Evolutionary conservation across 1,140 invertebrate genomes (phyloP).

Genomic region (Drosophila ironensis): DNA sequence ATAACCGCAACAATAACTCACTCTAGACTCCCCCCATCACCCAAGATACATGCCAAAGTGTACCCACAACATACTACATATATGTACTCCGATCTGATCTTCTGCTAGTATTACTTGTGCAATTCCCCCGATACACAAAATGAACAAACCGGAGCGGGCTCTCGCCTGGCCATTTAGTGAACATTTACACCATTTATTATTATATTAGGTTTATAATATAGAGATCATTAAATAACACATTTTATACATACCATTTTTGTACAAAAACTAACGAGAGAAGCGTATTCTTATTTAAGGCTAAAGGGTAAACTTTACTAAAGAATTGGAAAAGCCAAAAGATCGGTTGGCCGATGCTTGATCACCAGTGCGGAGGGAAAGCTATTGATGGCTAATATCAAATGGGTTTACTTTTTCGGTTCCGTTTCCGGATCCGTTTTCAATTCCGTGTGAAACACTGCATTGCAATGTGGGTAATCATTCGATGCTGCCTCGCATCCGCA

Average conservation of each 20-base stretch:
- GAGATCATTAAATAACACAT: slow-evolving; percentile 68
- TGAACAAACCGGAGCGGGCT: slow-evolving; percentile 40
- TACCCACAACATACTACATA: slow-evolving; percentile 40
- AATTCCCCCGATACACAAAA: slow-evolving; percentile 45
- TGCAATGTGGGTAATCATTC: too few species aligned
- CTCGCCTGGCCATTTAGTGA: slow-evolving; percentile 53
- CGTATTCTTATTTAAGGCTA: slow-evolving; percentile 52
- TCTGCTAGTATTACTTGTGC: slow-evolving; percentile 65
- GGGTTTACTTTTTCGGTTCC: not conserved
- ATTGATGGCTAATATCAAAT: not conserved
- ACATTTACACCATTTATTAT: slow-evolving; percentile 62
- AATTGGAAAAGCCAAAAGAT: slow-evolving; percentile 34
- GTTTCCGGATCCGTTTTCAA: not conserved
- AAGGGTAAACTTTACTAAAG: slow-evolving; percentile 12
- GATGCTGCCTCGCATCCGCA: not conserved
- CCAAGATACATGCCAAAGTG: slow-evolving; percentile 73
- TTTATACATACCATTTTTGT: slow-evolving; percentile 72
- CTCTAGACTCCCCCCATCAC: slow-evolving; percentile 16
- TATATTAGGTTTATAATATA: slow-evolving; percentile 59
- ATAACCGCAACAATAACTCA: not conserved
- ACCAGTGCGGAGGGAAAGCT: slow-evolving; percentile 2
- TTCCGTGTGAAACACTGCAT: not conserved
- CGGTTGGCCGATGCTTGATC: slow-evolving; percentile 25
- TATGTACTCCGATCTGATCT: slow-evolving; percentile 35
- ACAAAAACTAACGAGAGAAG: slow-evolving; percentile 67